A percentile compares a stretch with the other conserved stretches of the same genome.
Evolutionary conservation across 1,140 invertebrate genomes (phyloP).

Genomic region (Trypoxylus dichotomus): DNA sequence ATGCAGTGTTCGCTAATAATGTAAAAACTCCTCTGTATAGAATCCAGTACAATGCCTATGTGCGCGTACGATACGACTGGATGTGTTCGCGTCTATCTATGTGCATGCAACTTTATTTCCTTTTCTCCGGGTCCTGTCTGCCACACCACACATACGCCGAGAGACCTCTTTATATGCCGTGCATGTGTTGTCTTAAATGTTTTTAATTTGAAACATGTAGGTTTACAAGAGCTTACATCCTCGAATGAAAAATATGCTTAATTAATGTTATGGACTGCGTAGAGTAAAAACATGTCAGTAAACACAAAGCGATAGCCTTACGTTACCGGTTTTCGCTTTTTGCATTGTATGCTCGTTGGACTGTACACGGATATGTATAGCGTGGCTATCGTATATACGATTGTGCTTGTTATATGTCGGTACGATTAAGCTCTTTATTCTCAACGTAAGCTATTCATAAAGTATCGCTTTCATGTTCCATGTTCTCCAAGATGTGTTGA

Average conservation of each 20-base stretch:
- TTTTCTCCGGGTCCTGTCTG: background rate
- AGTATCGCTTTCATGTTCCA: background rate
- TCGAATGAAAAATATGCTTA: slow-evolving; percentile 36
- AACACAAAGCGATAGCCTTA: background rate
- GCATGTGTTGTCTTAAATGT: slow-evolving; percentile 30
- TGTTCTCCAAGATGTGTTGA: background rate
- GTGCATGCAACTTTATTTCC: slow-evolving; percentile 28
- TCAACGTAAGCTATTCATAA: background rate
- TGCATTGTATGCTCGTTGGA: background rate
- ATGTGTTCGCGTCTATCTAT: background rate
- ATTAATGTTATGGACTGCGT: slow-evolving; percentile 33
- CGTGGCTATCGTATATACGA: background rate
- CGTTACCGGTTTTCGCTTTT: slow-evolving; percentile 20
- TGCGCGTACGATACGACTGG: background rate
- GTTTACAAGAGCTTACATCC: slow-evolving; percentile 38
- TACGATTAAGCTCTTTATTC: background rate
- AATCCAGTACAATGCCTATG: background rate
- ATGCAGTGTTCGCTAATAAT: slow-evolving; percentile 31
- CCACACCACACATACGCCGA: background rate
- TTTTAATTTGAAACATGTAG: slow-evolving; percentile 38
- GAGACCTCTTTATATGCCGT: slow-evolving; percentile 28
- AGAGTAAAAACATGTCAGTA: slow-evolving; percentile 8
- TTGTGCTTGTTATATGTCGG: too few relatives aligned
- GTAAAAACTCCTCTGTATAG: slow-evolving; percentile 29
- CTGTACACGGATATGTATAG: background rate